Conservation (phyloP, 2,797 vertebrate genomes). For the Rhinoraja longicauda region DNA sequence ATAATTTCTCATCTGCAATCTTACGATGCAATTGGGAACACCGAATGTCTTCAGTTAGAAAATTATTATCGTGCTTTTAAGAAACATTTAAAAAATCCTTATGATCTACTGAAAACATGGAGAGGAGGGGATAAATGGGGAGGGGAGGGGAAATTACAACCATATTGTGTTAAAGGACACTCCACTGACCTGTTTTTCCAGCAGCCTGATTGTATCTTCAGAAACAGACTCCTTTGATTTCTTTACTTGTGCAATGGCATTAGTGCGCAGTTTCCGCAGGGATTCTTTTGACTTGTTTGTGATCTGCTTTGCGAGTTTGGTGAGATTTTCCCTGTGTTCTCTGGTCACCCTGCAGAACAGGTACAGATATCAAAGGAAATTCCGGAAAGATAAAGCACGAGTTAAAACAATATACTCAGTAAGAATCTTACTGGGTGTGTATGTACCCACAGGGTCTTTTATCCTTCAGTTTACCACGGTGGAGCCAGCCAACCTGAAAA, state of each 20-base stretch:
- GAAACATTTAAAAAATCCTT: not conserved
- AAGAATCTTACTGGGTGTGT: not conserved
- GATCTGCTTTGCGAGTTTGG: constrained; percentile 80
- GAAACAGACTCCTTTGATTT: constrained; percentile 74
- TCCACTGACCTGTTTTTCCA: constrained; percentile 81
- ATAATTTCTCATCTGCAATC: too few species aligned
- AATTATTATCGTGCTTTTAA: constrained; percentile 6
- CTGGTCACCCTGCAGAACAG: constrained; percentile 70
- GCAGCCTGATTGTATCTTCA: constrained; percentile 76
- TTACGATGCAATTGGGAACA: not conserved
- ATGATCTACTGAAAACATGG: not conserved
- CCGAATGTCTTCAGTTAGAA: not conserved
- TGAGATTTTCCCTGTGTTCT: constrained; percentile 83
- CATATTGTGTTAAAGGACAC: not conserved
- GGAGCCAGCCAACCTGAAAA: not conserved
- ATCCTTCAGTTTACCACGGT: not conserved
- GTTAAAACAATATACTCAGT: not conserved
- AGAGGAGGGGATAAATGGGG: not conserved
- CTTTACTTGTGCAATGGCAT: constrained; percentile 69
- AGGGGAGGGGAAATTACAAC: not conserved
- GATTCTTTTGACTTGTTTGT: constrained; percentile 92
- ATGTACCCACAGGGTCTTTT: not conserved
- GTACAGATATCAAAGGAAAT: not conserved
- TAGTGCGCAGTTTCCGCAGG: constrained; percentile 70
- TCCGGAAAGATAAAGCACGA: not conserved